Evolutionary conservation across 2,113 vertebrate genomes (phyloP), one percentile per base, ranked within the genome.

Genomic region (Ciconia boyciana): DNA sequence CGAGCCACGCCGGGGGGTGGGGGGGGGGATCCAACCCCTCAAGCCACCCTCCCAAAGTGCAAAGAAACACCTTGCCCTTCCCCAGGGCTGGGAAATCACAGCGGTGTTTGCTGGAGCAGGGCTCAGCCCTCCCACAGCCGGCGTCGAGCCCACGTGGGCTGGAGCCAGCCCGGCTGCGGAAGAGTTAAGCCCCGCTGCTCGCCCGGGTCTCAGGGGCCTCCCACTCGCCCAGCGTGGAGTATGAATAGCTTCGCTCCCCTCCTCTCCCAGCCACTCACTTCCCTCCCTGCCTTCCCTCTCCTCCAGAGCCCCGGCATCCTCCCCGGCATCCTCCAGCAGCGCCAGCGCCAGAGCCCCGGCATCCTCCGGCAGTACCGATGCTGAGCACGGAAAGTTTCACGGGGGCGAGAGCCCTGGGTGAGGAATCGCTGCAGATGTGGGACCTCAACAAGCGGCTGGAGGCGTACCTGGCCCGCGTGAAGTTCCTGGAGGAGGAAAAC

Each of bases 371-470:
- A 49, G 25, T 68, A 0, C 29, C n/a, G 4, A 95, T 94, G 93
- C 69, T 94, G 82, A 97, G 86, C 81, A 94, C 95, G 62, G 98
- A 98, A 89, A 91, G 93, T 88, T 97, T 97, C 13, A 8, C 83
- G 1, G 80, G 93, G 61, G 25, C 83, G 4, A 86, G 96, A 66
- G 80, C 95, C 19, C 48, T 97, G 75, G 98, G 98, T 9, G 98
- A 99, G 81, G 99, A 99, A 72, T 99, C 98, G n/a, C 97, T 98
- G 49, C 99, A 99, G 97, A 98, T 99, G 99, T 98, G 99, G 98
- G 98, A 98, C 96, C 99, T 99, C 91, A 99, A 99, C 97, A 98
- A 96, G 58, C 98, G 99, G 36, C 98, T 99, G 89, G 99, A 99
- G 83, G 98, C 98, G 10, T 99, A 99, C 89, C 96, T 99, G 97